Evolutionary conservation across 2,888 invertebrate species (phyloP), one percentile per base, ranked within the genome.

Genomic region (Gibbula magus): DNA sequence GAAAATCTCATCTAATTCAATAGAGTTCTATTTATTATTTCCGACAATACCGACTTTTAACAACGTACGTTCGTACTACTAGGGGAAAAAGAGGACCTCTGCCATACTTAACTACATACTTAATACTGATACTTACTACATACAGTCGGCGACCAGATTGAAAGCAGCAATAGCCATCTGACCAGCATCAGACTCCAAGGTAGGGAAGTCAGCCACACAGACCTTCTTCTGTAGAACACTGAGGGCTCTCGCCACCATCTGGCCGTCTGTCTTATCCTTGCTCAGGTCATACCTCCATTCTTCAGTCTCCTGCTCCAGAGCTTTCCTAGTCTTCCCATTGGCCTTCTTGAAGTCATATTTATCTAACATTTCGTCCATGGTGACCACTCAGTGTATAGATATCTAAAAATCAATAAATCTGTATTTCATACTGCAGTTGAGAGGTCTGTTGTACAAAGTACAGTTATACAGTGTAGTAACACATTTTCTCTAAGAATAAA

Each of bases 301-400:
- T 20, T 39, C 39, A n/a, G 20, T 70, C 70, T 70, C 20, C 18
- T 32, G 20, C n/a, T 70, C 35, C 39, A 35, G 35, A 8, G 39
- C 16, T 18, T 70, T 39, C n/a, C 32, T 70, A 39, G 32, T 35
- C 39, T 70, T 70, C 39, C n/a, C 35, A 18, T 35, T 70, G 39
- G 32, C 39, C 20, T 70, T 70, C 39, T n/a, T 70, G 32, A 70
- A 32, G 70, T 70, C 70, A 70, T 70, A 70, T 39, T 70, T 70
- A 16, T 70, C 20, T 20, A 70, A 20, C 32, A 70, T 32, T 2
- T 29, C 39, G 70, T 70, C 70, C 70, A 70, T 70, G 70, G 25
- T 22, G 29, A 13, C 45, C 45, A 45, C 45, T 45, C 13, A 13
- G 10, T 45, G 45, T 10, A 13, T 13, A 45, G 8, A 45, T 10